Evolutionary conservation across 2,888 invertebrate species (phyloP).

Genomic region (Agonopterix alstromeriana): DNA sequence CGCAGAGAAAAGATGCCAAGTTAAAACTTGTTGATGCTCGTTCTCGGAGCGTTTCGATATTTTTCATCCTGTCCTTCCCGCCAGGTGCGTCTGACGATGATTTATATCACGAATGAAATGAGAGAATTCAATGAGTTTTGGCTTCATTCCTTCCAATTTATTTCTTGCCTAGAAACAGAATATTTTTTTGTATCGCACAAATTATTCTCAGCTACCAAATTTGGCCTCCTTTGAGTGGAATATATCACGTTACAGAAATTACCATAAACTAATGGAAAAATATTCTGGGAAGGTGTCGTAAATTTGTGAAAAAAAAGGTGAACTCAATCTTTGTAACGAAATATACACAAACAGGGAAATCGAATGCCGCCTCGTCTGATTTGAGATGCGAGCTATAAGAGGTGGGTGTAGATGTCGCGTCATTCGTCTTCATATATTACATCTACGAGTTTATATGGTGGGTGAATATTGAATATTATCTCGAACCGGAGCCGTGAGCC

Average conservation of each 20-base stretch:
- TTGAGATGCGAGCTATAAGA: slow-evolving; percentile 28
- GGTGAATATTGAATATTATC: no score
- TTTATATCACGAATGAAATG: slow-evolving; percentile 53
- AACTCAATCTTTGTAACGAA: slow-evolving; percentile 32
- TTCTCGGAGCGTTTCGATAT: slow-evolving; percentile 41
- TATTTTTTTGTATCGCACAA: not conserved
- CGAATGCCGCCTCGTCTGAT: slow-evolving; percentile 36
- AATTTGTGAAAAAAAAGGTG: slow-evolving; percentile 33
- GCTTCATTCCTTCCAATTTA: slow-evolving; percentile 36
- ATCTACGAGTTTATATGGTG: no score
- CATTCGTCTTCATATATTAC: not conserved
- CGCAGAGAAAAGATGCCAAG: not conserved
- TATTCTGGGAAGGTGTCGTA: slow-evolving; percentile 16
- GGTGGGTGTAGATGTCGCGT: not conserved
- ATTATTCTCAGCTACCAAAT: not conserved
- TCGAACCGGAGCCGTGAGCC: no score
- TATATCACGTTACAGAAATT: slow-evolving; percentile 14
- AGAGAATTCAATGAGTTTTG: slow-evolving; percentile 48
- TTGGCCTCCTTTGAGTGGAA: not conserved
- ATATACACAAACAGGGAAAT: slow-evolving; percentile 40
- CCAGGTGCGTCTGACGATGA: slow-evolving; percentile 66
- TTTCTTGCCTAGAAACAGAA: slow-evolving; percentile 21
- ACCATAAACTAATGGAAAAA: slow-evolving; percentile 21
- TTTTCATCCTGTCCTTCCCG: slow-evolving; percentile 46
- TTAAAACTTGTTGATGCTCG: slow-evolving; percentile 43